phyloP scores from a whole-genome alignment of 2,797 vertebrate species.

The Lemur catta region DNA sequence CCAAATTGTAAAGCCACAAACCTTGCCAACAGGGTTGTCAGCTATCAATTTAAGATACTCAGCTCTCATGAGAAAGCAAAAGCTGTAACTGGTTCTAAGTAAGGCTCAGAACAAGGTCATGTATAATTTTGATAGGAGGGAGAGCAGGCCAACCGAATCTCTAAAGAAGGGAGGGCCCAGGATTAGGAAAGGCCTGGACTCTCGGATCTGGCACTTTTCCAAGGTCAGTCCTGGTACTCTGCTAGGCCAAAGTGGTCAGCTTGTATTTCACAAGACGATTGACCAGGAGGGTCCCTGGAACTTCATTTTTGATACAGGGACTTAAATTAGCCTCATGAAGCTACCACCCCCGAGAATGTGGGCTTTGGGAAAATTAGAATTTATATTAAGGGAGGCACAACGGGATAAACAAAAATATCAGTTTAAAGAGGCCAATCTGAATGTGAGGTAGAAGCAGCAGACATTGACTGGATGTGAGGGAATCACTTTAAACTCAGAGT shows the following conservation, averaged over 20 bases:
- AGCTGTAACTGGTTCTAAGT: background rate
- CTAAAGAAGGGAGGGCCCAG: background rate
- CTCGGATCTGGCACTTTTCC: background rate
- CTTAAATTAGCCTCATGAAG: background rate
- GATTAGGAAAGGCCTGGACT: background rate
- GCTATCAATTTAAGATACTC: background rate
- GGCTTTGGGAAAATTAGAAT: background rate
- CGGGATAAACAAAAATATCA: background rate
- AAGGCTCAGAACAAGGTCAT: background rate
- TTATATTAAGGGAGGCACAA: background rate
- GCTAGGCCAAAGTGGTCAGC: background rate
- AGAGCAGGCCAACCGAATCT: background rate
- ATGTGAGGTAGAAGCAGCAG: background rate
- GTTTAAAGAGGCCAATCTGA: background rate
- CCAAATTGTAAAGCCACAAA: background rate
- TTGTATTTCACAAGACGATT: background rate
- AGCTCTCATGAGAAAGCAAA: background rate
- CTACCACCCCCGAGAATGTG: background rate
- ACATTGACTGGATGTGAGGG: background rate
- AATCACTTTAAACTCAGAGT: background rate
- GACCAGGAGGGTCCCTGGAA: background rate
- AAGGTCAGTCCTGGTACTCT: background rate
- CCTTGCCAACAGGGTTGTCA: background rate
- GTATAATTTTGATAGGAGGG: background rate
- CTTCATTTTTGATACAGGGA: background rate